Evolutionary conservation across 2,888 invertebrate genomes (phyloP), one percentile per base, ranked within the genome.

Genomic region (Nezara viridula): DNA sequence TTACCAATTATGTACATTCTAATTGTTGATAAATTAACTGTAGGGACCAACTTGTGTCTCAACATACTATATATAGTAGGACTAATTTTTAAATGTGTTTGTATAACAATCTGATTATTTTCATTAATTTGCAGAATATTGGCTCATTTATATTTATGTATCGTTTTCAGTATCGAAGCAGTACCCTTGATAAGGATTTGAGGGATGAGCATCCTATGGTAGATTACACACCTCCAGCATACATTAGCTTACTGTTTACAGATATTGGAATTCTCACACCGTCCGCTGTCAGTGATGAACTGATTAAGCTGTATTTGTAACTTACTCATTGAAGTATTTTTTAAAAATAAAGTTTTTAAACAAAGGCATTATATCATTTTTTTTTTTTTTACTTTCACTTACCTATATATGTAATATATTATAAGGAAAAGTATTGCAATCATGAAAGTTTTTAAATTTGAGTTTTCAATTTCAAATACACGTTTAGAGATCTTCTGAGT

Each of bases 241-340:
- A 97, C 92, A 97, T 99, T 47, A 97, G 97, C 0, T 94, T 99
- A 49, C 94, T 99, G 47, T 98, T 99, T 92, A 99, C 99, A 0
- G 99, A 99, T 93, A 94, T 99, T 90, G 99, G 99, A 2, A 97
- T 98, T 90, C 93, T 99, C 44, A 98, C 99, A 2, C 98, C 99
- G 0, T 98, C 98, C 0, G 99, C 99, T 87, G 98, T 99, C 47
- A 98, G 98, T 93, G 99, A 99, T 92, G 98, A 99, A 94, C 94
- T 99, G 40, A 98, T 99, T 91, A 98, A 99, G 93, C 94, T 99
- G 91, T 99, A 99, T 94, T 95, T 98, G 92, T 98, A 95, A 95
- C 49, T 73, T 40, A 60, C 85, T 73, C 21, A 21, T 44, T 73
- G n/a, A 77, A 44, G 16, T 87, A 37, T 66, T 66, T 66, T 87